Base-by-base conservation (phyloP, 2,888 invertebrate genomes). In the Parelbella ahira region DNA sequence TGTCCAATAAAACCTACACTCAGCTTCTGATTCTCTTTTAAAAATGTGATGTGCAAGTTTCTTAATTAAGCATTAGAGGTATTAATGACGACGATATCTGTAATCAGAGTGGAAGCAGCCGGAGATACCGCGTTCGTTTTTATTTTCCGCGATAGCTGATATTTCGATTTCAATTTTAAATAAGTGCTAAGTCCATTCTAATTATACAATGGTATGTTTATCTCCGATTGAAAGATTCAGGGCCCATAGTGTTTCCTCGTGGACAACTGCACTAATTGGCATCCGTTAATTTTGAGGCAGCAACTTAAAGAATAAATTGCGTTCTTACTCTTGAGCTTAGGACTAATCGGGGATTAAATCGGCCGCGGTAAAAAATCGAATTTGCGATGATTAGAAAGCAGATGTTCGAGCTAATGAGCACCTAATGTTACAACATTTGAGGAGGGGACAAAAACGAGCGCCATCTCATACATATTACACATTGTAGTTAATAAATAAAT, bases 361-460 rank as follows among this genome's bases (percentile, higher is more conserved):
- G 48, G 45, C 12, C 15, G 37, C 29, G 29, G 45, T 59, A 65
- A 69, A 70, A 68, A 61, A 59, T 50, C 49, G 49, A 55, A 63
- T 56, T 58, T 33, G 37, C 53, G 56, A 54, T 57, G 63, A 65
- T 75, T 68, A 70, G 68, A 66, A 73, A 71, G 68, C 74, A 72
- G 75, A 69, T 70, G 73, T 54, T 37, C 44, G 43, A 42, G 28
- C 48, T 67, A 69, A 68, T 68, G 64, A 66, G 60, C 49, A 47
- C 33, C n/a, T n/a, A n/a, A n/a, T n/a, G n/a, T n/a, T n/a, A n/a
- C n/a, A n/a, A n/a, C n/a, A n/a, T n/a, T n/a, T n/a, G n/a, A n/a
- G n/a, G n/a, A n/a, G n/a, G n/a, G n/a, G n/a, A n/a, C n/a, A n/a
- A n/a, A n/a, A n/a, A n/a, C n/a, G n/a, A n/a, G n/a, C n/a, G n/a